These are phyloP conservation scores for Caenorhabditis latens DNA, from an alignment of 1,140 invertebrate species.

Conservation along the genomic window DNA sequence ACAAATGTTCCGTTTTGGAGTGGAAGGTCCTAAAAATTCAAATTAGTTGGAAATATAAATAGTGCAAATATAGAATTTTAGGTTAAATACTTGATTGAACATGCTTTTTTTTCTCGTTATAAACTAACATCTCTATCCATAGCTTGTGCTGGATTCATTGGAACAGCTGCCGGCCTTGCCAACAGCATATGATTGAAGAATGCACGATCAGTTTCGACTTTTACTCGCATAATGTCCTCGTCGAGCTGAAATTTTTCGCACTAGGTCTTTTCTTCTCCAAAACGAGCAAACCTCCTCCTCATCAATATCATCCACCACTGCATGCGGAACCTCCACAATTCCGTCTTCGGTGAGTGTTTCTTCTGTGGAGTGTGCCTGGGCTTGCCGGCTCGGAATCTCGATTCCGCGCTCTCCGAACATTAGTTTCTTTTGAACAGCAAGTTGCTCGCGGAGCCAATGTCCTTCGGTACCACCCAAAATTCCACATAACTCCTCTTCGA, in stretches of 20 bases:
- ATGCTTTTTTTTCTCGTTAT: not conserved
- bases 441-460: not conserved
- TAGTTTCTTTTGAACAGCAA: not conserved
- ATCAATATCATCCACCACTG: slow-evolving; percentile 25
- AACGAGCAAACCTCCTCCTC: not conserved
- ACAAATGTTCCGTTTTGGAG: slow-evolving; percentile 10
- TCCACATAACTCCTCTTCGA: slow-evolving; percentile 22
- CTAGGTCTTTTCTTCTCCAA: too few species aligned
- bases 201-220: slow-evolving; percentile 55
- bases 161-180: not conserved
- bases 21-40: slow-evolving; percentile 8
- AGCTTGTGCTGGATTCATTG: slow-evolving; percentile 45
- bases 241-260: slow-evolving; percentile 2
- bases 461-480: slow-evolving; percentile 30
- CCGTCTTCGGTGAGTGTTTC: slow-evolving; percentile 4
- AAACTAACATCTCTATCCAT: slow-evolving; percentile 18
- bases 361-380: not conserved
- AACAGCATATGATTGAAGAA: slow-evolving; percentile 61
- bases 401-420: slow-evolving; percentile 30
- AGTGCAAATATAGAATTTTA: too few species aligned
- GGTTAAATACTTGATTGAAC: not conserved
- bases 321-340: not conserved
- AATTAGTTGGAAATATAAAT: not conserved
- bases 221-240: slow-evolving; percentile 46
- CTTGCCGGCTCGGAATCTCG: slow-evolving; percentile 22